These are phyloP conservation scores for Euleptes europaea DNA, from an alignment of 2,113 vertebrate genomes.

Conservation along the genomic window DNA sequence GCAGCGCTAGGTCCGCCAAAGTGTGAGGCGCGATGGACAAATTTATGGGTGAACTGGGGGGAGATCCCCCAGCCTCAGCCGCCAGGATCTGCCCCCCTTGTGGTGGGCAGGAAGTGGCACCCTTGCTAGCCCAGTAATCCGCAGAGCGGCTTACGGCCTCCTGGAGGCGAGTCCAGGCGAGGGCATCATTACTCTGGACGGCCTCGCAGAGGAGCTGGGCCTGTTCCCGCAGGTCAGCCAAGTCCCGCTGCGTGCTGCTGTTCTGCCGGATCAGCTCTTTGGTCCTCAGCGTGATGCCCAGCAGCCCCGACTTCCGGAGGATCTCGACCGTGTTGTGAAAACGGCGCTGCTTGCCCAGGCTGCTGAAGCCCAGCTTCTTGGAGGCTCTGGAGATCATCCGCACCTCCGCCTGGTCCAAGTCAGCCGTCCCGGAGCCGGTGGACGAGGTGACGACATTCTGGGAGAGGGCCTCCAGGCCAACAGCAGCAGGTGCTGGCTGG, in stretches of 20 bases:
- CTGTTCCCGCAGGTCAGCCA: slow-evolving; percentile 75
- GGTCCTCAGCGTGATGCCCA: slow-evolving; percentile 79
- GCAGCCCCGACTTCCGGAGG: slow-evolving; percentile 74
- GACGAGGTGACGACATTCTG: background rate
- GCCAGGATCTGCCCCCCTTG: background rate
- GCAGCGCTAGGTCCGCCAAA: background rate
- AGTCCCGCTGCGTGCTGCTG: slow-evolving; percentile 73
- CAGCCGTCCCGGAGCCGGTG: slow-evolving; percentile 22
- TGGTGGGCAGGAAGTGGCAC: background rate
- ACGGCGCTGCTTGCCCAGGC: background rate
- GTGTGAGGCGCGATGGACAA: background rate
- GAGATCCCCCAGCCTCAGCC: background rate
- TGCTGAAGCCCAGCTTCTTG: background rate
- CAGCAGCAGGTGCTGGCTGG: background rate
- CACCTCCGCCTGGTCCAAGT: slow-evolving; percentile 30
- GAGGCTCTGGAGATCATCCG: background rate
- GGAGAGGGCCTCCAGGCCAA: slow-evolving; percentile 41
- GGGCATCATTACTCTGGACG: slow-evolving; percentile 66
- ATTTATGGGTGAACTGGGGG: slow-evolving; percentile 20
- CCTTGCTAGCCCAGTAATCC: background rate
- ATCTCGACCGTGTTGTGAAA: slow-evolving; percentile 78
- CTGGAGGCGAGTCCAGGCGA: slow-evolving; percentile 75
- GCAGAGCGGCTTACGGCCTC: slow-evolving; percentile 46
- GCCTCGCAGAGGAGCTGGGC: slow-evolving; percentile 74
- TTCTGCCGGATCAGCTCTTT: slow-evolving; percentile 81